Base-by-base conservation (phyloP, 2,888 invertebrate genomes). In the Cryptocephalus moraei region DNA sequence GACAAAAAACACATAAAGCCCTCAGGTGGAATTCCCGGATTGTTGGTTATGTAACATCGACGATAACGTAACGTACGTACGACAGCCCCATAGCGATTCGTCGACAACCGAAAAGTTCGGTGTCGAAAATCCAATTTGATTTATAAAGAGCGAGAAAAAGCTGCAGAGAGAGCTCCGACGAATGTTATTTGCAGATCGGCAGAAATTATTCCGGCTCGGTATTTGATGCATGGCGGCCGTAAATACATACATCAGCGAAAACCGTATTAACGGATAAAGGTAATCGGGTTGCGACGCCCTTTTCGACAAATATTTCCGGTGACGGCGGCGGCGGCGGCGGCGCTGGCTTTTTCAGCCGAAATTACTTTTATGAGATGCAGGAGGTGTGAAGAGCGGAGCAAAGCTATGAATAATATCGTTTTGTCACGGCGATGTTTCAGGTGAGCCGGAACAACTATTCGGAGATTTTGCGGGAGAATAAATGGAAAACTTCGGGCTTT, bases 201-300 rank as follows among this genome's bases (percentile, higher is more conserved):
- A 58, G 61, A 66, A 68, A 67, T 67, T 66, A 67, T 67, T 67
- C 65, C 59, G 58, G 59, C 56, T 58, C 56, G 58, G 22, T 56
- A 60, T 63, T 65, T 68, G 68, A 68, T 66, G 65, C 64, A 68
- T 67, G 60, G 65, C 56, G 53, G 61, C 65, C 62, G 64, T 67
- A 67, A 68, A 68, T 66, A 67, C 67, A 66, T 66, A 67, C 66
- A 67, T 67, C 67, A 67, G 60, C 62, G 59, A 59, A 58, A 58
- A 59, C 59, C 58, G 57, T 56, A 59, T 61, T 59, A 60, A 60
- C 53, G 60, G 62, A 62, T 62, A 59, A 60, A 60, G 62, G 64
- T 63, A 64, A 64, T 64, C 63, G 63, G 60, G 57, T 51, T 55
- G 54, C 53, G 51, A 49, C 56, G 48, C 58, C 57, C 56, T 56